Evolutionary conservation across 1,140 invertebrate genomes (phyloP), one percentile per base, ranked within the genome.

Genomic region (Bilobella aurantiaca): DNA sequence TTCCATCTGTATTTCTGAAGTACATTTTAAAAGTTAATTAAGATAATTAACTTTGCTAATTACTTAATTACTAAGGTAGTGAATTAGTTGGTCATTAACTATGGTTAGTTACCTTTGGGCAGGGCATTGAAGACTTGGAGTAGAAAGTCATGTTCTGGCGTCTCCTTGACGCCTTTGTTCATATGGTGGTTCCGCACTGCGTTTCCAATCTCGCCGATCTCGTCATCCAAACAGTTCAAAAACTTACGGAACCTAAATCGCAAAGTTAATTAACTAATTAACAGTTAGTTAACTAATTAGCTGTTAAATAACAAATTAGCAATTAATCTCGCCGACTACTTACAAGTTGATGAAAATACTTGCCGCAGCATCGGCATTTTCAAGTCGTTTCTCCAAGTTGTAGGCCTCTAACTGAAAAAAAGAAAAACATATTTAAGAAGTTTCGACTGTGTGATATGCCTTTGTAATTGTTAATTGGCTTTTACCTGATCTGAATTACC

Each of bases 321-420:
- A n/a, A n/a, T n/a, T n/a, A n/a, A n/a, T n/a, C n/a, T n/a, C n/a
- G n/a, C n/a, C n/a, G n/a, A n/a, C n/a, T n/a, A 57, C 78, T 79
- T 76, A 83, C 82, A 84, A 77, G 68, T 78, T 76, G 75, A 85
- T 88, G 67, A 93, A 90, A 78, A 86, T 89, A 78, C 88, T 86
- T 12, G 89, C 89, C 60, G 88, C 87, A 78, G 90, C 88, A 73
- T 86, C 85, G 2, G 87, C 82, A 79, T 90, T 88, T 69, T 84
- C 85, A 2, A 84, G 84, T 65, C 85, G 79, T 76, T 91, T 91
- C 74, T 91, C 88, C 72, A 91, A 83, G 59, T 84, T 76, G 74
- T 91, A 93, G 0, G 88, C 87, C 80, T 91, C 87, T 77, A 89
- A 87, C 81, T 86, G 73, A 3, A 71, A 74, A 64, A 61, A 56